Percentiles rank a stretch among this genome's conserved stretches.
Conservation (phyloP, 2,113 vertebrate species). For the Sisor rabdophorus region DNA sequence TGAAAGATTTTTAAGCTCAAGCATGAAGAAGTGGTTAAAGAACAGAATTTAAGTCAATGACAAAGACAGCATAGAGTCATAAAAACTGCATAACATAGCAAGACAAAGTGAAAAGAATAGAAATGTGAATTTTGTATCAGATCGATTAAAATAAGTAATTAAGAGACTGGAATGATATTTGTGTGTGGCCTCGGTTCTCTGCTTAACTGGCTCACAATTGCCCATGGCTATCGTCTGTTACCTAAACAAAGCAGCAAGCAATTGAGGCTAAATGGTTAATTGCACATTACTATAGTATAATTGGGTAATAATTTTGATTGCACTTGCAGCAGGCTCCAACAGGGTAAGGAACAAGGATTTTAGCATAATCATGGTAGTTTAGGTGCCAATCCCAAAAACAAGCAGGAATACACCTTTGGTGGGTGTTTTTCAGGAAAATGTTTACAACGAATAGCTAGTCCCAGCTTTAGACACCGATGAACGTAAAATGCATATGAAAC, state of each 20-base stretch:
- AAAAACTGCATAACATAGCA: not conserved
- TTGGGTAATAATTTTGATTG: constrained; percentile 24
- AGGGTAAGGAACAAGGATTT: not conserved
- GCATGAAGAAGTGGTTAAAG: not conserved
- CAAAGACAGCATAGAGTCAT: too few species aligned
- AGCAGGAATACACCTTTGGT: not conserved
- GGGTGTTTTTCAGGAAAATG: not conserved
- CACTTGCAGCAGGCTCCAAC: constrained; percentile 14
- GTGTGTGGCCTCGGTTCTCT: constrained; percentile 37
- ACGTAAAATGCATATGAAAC: too few species aligned
- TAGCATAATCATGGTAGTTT: not conserved
- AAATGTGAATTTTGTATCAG: constrained; percentile 38
- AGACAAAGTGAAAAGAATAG: constrained; percentile 1
- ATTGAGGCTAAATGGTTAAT: constrained; percentile 12
- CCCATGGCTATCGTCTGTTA: constrained; percentile 31
- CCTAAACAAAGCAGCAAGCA: constrained; percentile 19
- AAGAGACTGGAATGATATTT: constrained; percentile 41
- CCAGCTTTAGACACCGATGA: too few species aligned
- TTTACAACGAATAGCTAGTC: not conserved
- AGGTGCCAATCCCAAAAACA: not conserved
- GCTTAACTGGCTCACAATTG: constrained; percentile 29
- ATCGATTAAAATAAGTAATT: constrained; percentile 43
- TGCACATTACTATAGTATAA: constrained; percentile 26
- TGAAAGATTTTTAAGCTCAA: not conserved
- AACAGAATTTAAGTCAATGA: not conserved